These are phyloP conservation scores for Cataglyphis altisquamis DNA, from an alignment of 2,888 invertebrate genomes.

Conservation along the genomic window DNA sequence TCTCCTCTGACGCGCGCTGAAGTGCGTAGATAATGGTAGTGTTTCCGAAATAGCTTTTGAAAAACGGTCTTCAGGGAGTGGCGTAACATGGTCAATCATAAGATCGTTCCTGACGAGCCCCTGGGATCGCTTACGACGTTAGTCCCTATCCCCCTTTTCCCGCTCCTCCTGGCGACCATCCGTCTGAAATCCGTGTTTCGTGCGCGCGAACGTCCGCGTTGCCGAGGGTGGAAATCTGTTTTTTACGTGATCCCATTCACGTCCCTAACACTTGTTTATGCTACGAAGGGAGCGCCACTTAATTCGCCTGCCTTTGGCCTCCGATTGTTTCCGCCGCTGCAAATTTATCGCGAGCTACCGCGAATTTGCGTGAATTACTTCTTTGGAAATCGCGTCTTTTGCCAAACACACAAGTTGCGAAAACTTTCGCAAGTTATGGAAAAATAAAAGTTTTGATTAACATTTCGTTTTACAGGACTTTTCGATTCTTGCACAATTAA, in stretches of 20 bases:
- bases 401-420: not conserved
- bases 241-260: conserved; percentile 85
- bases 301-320: conserved; percentile 60
- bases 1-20: not conserved
- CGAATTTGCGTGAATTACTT: conserved; percentile 27
- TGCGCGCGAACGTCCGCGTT: conserved; percentile 66
- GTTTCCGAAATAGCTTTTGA: conserved; percentile 64
- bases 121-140: conserved; percentile 83
- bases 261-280: conserved; percentile 81
- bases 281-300: conserved; percentile 74
- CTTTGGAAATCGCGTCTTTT: too few relatives aligned
- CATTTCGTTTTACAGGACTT: not conserved
- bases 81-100: conserved; percentile 86
- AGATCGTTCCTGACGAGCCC: conserved; percentile 84
- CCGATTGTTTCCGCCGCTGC: conserved; percentile 47
- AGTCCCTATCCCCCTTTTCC: conserved; percentile 73
- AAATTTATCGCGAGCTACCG: conserved; percentile 33
- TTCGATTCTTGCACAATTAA: not conserved
- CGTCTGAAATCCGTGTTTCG: conserved; percentile 76
- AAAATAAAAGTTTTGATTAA: not conserved
- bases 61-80: conserved; percentile 83
- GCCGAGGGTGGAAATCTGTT: conserved; percentile 82
- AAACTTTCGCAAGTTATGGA: not conserved
- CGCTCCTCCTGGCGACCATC: conserved; percentile 72
- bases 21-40: conserved; percentile 15